phyloP scores from a whole-genome alignment of 2,113 vertebrate genomes.

The Otis tarda region DNA sequence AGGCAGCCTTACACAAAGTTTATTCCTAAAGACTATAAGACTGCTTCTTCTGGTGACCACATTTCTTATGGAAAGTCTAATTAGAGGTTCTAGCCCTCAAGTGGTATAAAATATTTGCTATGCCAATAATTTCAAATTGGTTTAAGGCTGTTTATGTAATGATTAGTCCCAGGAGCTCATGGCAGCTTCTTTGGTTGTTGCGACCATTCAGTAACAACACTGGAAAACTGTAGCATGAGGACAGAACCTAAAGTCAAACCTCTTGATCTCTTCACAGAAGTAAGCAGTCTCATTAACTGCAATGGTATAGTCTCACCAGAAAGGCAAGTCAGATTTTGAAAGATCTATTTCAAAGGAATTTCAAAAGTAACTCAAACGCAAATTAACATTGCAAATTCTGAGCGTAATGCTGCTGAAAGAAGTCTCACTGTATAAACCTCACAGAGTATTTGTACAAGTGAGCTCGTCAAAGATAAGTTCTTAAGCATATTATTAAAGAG shows the following conservation, averaged over 20 bases:
- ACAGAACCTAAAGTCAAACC: neutral
- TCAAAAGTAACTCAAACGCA: neutral
- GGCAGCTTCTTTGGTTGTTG: neutral
- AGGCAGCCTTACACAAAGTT: neutral
- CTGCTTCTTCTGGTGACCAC: neutral
- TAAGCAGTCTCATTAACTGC: neutral
- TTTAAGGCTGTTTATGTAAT: neutral
- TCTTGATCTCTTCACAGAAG: neutral
- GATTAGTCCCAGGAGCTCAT: neutral
- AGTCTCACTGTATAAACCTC: neutral
- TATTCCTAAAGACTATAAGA: neutral
- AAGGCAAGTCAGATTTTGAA: constrained; percentile 8
- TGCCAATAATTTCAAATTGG: neutral
- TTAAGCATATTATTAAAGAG: neutral
- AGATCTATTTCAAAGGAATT: constrained; percentile 20
- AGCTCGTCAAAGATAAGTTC: constrained; percentile 13
- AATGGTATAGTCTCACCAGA: neutral
- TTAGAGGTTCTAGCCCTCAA: neutral
- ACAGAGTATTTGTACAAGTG: neutral
- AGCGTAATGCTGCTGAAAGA: neutral
- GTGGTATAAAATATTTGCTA: neutral
- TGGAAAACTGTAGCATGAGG: neutral
- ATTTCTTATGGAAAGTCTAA: neutral
- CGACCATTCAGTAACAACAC: neutral
- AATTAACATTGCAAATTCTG: constrained; percentile 30